These are phyloP conservation scores for Euphydryas editha DNA, from an alignment of 2,888 invertebrate genomes.

Conservation along the genomic window DNA sequence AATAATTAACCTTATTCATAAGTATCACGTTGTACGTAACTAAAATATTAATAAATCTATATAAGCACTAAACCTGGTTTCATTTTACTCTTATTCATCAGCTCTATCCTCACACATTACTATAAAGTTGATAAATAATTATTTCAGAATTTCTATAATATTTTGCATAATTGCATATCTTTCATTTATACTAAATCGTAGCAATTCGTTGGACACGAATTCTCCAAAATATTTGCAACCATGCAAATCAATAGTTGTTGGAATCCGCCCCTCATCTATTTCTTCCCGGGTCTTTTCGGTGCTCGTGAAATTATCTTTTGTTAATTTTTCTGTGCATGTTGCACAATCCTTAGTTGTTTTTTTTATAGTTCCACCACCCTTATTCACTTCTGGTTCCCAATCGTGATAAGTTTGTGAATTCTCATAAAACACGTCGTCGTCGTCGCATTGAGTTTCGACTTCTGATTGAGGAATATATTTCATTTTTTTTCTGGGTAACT, in stretches of 20 bases:
- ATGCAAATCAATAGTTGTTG: conserved; percentile 30
- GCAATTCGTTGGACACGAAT: conserved; percentile 39
- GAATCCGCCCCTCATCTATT: not conserved
- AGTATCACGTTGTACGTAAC: too few species aligned
- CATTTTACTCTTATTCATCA: not conserved
- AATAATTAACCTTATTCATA: too few species aligned
- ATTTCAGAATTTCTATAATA: conserved; percentile 36
- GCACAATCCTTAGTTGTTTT: not conserved
- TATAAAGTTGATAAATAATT: conserved; percentile 10
- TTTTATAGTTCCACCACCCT: not conserved
- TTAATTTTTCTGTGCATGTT: not conserved
- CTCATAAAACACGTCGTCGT: not conserved
- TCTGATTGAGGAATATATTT: not conserved
- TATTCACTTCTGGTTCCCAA: not conserved
- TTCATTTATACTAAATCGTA: conserved; percentile 35
- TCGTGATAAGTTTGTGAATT: not conserved
- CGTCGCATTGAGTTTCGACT: not conserved
- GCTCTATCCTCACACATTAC: not conserved
- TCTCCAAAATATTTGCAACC: conserved; percentile 40
- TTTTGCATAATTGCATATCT: conserved; percentile 39
- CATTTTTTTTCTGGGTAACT: not conserved
- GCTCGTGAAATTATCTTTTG: too few species aligned
- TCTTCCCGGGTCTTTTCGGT: not conserved
- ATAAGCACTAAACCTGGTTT: not conserved
- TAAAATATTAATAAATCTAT: not conserved